Conservation (phyloP, 1,140 invertebrate genomes). For the Oscheius sp. region DNA sequence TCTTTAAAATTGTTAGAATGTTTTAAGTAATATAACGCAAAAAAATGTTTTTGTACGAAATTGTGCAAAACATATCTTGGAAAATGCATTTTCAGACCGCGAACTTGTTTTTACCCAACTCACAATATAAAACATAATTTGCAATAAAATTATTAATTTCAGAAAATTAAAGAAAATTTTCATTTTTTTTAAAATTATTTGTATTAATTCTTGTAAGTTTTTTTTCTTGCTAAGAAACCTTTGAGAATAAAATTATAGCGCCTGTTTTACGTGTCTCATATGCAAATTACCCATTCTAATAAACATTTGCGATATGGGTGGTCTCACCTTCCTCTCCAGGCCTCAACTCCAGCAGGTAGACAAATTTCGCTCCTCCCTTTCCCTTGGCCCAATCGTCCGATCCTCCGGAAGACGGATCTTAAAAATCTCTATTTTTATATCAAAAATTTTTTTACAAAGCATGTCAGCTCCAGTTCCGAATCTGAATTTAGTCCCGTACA, state of each 20-base stretch:
- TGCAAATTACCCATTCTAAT: neutral
- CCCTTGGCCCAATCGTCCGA: slow-evolving; percentile 64
- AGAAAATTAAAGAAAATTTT: no score
- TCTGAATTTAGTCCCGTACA: slow-evolving; percentile 57
- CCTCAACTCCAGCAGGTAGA: slow-evolving; percentile 63
- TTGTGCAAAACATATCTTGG: no score
- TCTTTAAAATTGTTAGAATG: no score
- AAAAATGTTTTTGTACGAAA: no score
- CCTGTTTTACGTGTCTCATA: neutral
- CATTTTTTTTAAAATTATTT: no score
- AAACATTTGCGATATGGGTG: neutral
- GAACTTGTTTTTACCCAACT: no score
- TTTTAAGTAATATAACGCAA: no score
- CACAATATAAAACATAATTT: no score
- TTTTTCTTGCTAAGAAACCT: neutral
- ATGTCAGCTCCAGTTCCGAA: slow-evolving; percentile 61
- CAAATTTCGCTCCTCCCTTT: slow-evolving; percentile 59
- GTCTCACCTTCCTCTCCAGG: slow-evolving; percentile 55
- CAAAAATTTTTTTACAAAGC: slow-evolving; percentile 40
- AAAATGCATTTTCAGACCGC: no score
- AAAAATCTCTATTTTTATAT: neutral
- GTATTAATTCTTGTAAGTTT: no score
- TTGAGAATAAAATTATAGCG: neutral
- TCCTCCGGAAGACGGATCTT: slow-evolving; percentile 63
- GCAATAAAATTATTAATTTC: no score